Percentiles rank a stretch among this genome's conserved stretches.
Evolutionary conservation across 2,113 vertebrate species (phyloP).

Genomic region (Regulus satrapa): DNA sequence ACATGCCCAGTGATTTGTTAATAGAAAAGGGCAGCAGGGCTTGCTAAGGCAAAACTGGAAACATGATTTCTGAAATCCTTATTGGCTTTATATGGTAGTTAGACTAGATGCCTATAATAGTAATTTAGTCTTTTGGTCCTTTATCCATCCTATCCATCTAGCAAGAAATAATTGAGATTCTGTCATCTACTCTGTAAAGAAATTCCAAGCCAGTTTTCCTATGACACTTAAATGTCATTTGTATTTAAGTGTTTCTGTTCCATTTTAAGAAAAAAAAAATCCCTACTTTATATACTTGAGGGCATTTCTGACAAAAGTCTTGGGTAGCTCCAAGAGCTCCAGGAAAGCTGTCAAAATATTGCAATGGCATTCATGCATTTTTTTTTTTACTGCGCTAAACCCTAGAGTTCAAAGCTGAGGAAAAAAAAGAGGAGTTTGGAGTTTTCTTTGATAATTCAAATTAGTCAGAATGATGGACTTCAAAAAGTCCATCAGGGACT

Average conservation of each 20-base stretch:
- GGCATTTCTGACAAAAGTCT: neutral
- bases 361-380: neutral
- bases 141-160: neutral
- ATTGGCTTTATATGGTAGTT: neutral
- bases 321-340: neutral
- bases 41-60: neutral
- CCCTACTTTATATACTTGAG: neutral
- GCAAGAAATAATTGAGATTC: neutral
- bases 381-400: neutral
- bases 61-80: neutral
- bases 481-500: neutral
- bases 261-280: neutral
- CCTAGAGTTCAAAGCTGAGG: neutral
- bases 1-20: neutral
- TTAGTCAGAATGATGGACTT: neutral
- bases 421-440: neutral
- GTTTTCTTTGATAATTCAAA: neutral
- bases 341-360: neutral
- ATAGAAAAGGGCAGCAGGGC: neutral
- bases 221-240: neutral
- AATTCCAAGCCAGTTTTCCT: neutral
- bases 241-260: neutral
- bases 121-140: neutral
- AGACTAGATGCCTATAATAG: neutral
- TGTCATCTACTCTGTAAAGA: neutral